These are phyloP conservation scores for Epiblema foenella DNA, from an alignment of 2,888 invertebrate species.

Conservation along the genomic window DNA sequence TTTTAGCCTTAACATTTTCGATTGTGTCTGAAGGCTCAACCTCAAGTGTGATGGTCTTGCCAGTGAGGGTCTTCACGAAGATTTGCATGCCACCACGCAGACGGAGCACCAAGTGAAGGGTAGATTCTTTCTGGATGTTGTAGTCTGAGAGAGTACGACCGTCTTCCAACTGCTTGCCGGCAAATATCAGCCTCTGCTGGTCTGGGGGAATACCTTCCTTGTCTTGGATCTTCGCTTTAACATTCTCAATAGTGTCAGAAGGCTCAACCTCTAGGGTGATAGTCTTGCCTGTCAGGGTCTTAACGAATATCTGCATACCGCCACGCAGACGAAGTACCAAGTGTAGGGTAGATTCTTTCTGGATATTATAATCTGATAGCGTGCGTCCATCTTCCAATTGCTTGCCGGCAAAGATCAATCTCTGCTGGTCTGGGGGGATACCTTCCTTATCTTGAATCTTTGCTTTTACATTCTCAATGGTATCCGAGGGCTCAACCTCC, in stretches of 20 bases:
- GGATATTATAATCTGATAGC: conserved; percentile 43
- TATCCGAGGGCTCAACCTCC: conserved; percentile 51
- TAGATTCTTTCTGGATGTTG: conserved; percentile 66
- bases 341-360: conserved; percentile 39
- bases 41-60: conserved; percentile 60
- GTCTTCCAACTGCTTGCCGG: conserved; percentile 63
- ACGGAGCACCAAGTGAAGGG: conserved; percentile 58
- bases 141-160: conserved; percentile 62
- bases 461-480: conserved; percentile 51
- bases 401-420: conserved; percentile 51
- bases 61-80: conserved; percentile 61
- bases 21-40: conserved; percentile 56
- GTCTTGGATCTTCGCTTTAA: conserved; percentile 60
- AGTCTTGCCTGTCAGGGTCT: conserved; percentile 55
- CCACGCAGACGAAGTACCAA: conserved; percentile 44
- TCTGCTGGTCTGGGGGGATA: conserved; percentile 52
- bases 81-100: conserved; percentile 67
- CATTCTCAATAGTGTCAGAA: conserved; percentile 62
- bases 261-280: conserved; percentile 59
- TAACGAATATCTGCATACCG: conserved; percentile 55
- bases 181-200: conserved; percentile 59
- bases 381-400: conserved; percentile 50
- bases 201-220: conserved; percentile 63
- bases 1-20: conserved; percentile 56
- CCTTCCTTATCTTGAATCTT: conserved; percentile 53